Conservation (phyloP, 2,888 invertebrate species). For the Torymus texanus region DNA sequence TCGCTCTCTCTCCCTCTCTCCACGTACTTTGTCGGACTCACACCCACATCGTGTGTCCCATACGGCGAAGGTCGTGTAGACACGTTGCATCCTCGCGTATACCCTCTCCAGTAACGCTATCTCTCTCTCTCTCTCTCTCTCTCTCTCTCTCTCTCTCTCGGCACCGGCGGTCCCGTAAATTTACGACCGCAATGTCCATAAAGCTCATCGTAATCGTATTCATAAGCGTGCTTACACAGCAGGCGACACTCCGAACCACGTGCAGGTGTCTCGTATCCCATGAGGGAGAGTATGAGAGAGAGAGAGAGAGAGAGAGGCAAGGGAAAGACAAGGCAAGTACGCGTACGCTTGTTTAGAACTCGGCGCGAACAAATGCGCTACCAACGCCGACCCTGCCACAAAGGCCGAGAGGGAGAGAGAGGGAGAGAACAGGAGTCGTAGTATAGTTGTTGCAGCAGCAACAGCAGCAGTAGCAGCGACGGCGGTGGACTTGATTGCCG, state of each 20-base stretch:
- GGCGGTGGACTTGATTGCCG: conserved; percentile 66
- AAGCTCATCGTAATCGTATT: conserved; percentile 66
- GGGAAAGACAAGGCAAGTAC: background rate
- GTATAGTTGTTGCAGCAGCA: too few relatives aligned
- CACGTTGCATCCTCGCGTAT: too few relatives aligned
- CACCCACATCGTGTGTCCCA: too few relatives aligned
- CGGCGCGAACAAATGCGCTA: conserved; percentile 27
- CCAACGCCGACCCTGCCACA: background rate
- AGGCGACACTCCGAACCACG: conserved; percentile 52
- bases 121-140: too few relatives aligned
- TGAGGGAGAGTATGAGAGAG: background rate
- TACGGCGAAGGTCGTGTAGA: too few relatives aligned
- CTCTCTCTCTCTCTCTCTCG: too few relatives aligned
- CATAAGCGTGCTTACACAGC: conserved; percentile 63
- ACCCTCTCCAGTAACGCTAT: too few relatives aligned
- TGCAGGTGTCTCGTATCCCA: conserved; percentile 64
- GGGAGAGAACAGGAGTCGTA: conserved; percentile 14
- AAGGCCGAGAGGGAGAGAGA: conserved; percentile 6
- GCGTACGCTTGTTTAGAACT: conserved; percentile 30
- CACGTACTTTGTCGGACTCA: too few relatives aligned
- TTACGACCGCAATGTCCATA: conserved; percentile 57
- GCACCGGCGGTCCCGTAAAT: conserved; percentile 38
- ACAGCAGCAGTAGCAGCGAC: too few relatives aligned
- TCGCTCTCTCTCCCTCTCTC: too few relatives aligned
- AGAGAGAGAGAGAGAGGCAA: background rate